Evolutionary conservation across 2,888 invertebrate genomes (phyloP).

Genomic region (Argyra leucocephala): DNA sequence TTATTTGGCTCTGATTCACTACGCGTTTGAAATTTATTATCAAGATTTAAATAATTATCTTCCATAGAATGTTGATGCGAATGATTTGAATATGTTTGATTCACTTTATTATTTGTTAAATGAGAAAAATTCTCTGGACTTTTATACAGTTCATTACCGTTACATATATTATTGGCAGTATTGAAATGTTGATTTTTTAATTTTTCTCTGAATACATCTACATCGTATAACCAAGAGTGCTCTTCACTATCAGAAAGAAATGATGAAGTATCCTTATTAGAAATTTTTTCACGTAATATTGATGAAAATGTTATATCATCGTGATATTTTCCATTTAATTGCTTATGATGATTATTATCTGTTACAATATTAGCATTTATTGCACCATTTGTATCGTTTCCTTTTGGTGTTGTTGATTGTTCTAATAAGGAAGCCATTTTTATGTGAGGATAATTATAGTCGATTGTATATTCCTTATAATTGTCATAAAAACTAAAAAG

Average conservation of each 20-base stretch:
- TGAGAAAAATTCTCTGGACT: not conserved
- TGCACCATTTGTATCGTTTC: not conserved
- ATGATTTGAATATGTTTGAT: not conserved
- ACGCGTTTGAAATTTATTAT: not conserved
- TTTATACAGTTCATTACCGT: not conserved
- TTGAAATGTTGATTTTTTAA: not conserved
- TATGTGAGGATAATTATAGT: not conserved
- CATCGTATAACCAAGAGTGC: not conserved
- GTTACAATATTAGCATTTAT: not conserved
- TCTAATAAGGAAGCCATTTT: not conserved
- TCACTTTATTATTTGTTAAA: not conserved
- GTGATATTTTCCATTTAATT: no score
- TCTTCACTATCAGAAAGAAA: not conserved
- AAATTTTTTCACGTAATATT: slow-evolving; percentile 10
- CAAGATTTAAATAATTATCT: not conserved
- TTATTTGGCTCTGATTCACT: not conserved
- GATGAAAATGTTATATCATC: not conserved
- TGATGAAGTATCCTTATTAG: slow-evolving; percentile 2
- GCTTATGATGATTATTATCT: not conserved
- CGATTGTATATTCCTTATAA: not conserved
- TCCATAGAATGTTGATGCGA: not conserved
- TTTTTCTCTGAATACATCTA: slow-evolving; percentile 2
- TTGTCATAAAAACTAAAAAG: not conserved
- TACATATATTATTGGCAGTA: not conserved
- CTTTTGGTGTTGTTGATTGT: not conserved